Evolutionary conservation across 2,888 invertebrate species (phyloP), one percentile per base, ranked within the genome.

Genomic region (Drosophila imparisetae): DNA sequence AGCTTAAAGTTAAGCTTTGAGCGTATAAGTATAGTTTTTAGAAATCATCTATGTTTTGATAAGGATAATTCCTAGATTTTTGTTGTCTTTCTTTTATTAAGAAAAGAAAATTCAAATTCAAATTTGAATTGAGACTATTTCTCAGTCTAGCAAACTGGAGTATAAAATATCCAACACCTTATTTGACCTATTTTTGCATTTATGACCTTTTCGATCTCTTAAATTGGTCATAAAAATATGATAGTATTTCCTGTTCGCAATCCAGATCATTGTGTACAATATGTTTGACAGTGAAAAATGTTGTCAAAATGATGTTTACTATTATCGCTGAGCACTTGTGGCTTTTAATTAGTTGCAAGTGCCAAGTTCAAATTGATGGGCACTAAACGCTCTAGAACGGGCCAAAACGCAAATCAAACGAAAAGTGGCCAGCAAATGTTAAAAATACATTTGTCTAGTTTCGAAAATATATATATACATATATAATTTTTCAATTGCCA

Each of bases 381-480:
- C 72, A 72, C 50, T 75, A 69, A 80, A 72, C 55, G 63, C 34
- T 55, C 7, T 50, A 10, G 48, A 67, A 63, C 30, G 30, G 59
- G 30, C 42, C 40, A 74, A 59, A 62, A 61, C 53, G 48, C 57
- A 72, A 72, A 68, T 74, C 66, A 52, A 45, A 66, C 53, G 27
- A 45, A 69, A 73, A 59, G 58, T 63, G 52, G 36, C 57, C 59
- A 57, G 55, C 58, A 73, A 72, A 74, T 81, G 68, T 84, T 27
- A 72, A 84, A 84, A 82, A 87, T 82, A 82, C 66, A 78, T 78
- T 84, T 62, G 73, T 79, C 72, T 84, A 72, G 69, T 67, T 78
- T 62, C 29, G 57, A 63, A 74, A 74, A 81, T 83, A 72, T 57
- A 8, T 64, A n/a, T 4, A 40, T 4, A n/a, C 0, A 11, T 21